These are phyloP conservation scores for Drosophila funebris DNA, from an alignment of 1,140 invertebrate species.

Conservation along the genomic window DNA sequence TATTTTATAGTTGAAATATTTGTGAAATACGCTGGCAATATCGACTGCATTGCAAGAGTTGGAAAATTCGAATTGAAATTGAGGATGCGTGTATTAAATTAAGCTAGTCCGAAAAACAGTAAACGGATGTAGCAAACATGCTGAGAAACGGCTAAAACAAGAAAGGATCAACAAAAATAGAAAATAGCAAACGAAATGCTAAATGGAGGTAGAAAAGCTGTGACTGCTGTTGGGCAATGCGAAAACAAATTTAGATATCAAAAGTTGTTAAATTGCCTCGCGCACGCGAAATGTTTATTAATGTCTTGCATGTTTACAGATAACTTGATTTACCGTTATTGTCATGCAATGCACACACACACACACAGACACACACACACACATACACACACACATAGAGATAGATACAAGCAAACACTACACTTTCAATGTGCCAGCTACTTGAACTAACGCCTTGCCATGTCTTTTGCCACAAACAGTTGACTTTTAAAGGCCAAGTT, in stretches of 20 bases:
- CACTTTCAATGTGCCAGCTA: constrained; percentile 45
- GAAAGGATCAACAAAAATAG: neutral
- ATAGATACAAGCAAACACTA: neutral
- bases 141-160: neutral
- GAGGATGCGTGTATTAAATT: constrained; percentile 40
- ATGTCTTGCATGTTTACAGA: constrained; percentile 81
- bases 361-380: constrained; percentile 30
- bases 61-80: constrained; percentile 29
- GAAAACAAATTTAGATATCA: constrained; percentile 83
- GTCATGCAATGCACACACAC: constrained; percentile 75
- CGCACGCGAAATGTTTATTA: constrained; percentile 83
- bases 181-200: constrained; percentile 38
- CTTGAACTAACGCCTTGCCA: constrained; percentile 57
- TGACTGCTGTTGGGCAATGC: constrained; percentile 23
- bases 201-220: constrained; percentile 41
- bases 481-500: constrained; percentile 78
- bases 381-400: constrained; percentile 13
- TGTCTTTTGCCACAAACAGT: constrained; percentile 50
- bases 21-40: neutral
- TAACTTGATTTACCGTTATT: constrained; percentile 82
- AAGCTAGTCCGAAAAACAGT: constrained; percentile 15
- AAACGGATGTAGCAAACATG: constrained; percentile 32
- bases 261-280: constrained; percentile 83
- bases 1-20: too few relatives aligned
- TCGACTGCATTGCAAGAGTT: constrained; percentile 7